phyloP scores from a whole-genome alignment of 2,888 invertebrate species.

The Diaprepes abbreviatus region DNA sequence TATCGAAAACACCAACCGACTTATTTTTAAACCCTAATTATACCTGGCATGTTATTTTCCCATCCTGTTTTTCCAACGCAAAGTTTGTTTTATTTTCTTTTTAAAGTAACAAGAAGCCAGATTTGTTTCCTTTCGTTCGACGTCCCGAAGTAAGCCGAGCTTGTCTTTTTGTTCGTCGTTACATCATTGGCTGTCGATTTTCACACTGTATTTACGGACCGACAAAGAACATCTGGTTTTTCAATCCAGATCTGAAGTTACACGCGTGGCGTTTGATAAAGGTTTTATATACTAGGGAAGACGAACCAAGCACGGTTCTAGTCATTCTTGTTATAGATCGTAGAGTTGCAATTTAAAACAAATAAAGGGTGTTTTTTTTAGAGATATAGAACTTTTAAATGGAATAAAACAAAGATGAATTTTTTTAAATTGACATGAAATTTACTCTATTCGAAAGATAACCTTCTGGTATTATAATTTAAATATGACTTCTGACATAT shows the following conservation, averaged over 20 bases:
- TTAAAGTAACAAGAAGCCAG: conserved; percentile 2
- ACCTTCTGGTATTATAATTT: too few relatives aligned
- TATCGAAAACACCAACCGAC: too few relatives aligned
- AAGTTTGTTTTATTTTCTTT: neutral
- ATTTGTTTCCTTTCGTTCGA: conserved; percentile 21
- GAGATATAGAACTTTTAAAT: too few relatives aligned
- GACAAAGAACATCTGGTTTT: conserved; percentile 39
- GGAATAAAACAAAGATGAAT: too few relatives aligned
- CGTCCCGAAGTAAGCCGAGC: conserved; percentile 20
- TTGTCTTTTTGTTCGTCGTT: conserved; percentile 14
- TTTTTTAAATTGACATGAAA: too few relatives aligned
- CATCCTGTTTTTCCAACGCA: neutral
- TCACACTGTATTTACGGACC: conserved; percentile 26
- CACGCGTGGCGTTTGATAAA: neutral
- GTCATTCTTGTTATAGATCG: too few relatives aligned
- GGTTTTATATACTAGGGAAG: neutral
- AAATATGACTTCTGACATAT: too few relatives aligned
- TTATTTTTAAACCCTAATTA: conserved; percentile 12
- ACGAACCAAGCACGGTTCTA: neutral
- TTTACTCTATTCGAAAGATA: too few relatives aligned
- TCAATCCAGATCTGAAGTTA: conserved; percentile 14
- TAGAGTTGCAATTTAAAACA: too few relatives aligned
- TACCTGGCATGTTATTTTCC: neutral
- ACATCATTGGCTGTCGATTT: conserved; percentile 26
- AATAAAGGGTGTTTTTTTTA: too few relatives aligned